Percentiles rank a stretch among this genome's conserved stretches.
phyloP scores from a whole-genome alignment of 2,888 invertebrate genomes.

The Slavum lentiscoides region DNA sequence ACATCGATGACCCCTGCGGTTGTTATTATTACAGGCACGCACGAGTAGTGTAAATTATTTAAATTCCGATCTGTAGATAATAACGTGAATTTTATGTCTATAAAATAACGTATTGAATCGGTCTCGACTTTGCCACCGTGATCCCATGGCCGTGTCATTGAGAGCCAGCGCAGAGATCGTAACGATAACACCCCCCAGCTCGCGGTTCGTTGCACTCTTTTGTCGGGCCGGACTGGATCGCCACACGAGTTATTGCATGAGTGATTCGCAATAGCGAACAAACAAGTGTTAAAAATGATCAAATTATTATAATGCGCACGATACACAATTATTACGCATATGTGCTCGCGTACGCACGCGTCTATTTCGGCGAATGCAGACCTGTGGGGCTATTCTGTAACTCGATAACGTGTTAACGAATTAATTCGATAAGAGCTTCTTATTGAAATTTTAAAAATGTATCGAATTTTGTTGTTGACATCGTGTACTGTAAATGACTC shows the following conservation, averaged over 20 bases:
- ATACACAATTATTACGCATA: no score
- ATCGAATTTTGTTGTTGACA: no score
- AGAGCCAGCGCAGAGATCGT: constrained; percentile 15
- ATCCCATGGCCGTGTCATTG: constrained; percentile 15
- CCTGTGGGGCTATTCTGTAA: no score
- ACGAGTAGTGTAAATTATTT: neutral
- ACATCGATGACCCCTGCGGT: no score
- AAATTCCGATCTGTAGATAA: neutral
- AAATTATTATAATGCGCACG: no score
- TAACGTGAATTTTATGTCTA: neutral
- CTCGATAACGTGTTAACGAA: no score
- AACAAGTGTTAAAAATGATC: neutral
- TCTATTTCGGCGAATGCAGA: no score
- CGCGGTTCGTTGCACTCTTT: constrained; percentile 43
- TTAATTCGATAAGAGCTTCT: no score
- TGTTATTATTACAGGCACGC: no score
- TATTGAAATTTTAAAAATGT: no score
- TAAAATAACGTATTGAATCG: neutral
- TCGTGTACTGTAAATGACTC: no score
- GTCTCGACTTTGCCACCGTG: neutral
- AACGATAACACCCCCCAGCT: neutral
- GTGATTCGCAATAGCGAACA: constrained; percentile 20
- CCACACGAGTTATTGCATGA: neutral
- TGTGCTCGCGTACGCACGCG: no score
- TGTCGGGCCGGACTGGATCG: neutral